phyloP scores from a whole-genome alignment of 2,113 vertebrate genomes.

The Arenaria interpres region DNA sequence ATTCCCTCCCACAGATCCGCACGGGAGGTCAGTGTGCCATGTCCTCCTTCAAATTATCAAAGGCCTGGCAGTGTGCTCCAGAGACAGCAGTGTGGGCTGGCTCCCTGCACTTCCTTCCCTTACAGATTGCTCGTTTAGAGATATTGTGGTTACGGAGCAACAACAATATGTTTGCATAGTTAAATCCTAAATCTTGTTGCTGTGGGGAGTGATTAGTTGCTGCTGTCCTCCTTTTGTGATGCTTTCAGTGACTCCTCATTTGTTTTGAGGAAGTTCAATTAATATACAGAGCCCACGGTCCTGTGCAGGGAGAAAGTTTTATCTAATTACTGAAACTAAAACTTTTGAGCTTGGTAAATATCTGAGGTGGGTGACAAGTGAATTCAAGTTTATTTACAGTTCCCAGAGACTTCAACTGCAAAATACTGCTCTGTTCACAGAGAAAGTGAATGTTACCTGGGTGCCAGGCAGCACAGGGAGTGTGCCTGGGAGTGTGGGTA shows the following conservation, averaged over 20 bases:
- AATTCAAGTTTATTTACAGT: conserved; percentile 64
- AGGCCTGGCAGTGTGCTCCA: not conserved
- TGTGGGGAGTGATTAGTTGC: not conserved
- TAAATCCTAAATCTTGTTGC: not conserved
- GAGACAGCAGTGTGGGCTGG: accelerated
- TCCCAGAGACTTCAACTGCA: conserved; percentile 12
- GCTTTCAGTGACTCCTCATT: not conserved
- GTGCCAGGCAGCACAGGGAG: not conserved
- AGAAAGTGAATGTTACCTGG: conserved; percentile 10
- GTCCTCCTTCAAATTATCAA: not conserved
- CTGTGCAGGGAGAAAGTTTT: not conserved
- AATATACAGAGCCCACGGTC: not conserved
- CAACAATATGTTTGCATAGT: not conserved
- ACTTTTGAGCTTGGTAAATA: conserved; percentile 43
- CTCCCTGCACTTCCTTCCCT: too few relatives aligned
- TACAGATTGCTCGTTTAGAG: too few relatives aligned
- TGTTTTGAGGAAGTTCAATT: not conserved
- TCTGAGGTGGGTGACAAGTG: conserved; percentile 45
- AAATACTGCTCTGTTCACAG: not conserved
- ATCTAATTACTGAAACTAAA: conserved; percentile 56
- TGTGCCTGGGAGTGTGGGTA: too few relatives aligned
- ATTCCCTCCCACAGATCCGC: not conserved
- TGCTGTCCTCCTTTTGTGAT: not conserved
- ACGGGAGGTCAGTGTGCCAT: not conserved
- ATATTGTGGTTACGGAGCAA: not conserved